Conservation (phyloP, 1,140 invertebrate genomes). For the Leptestheria dahalacensis region DNA sequence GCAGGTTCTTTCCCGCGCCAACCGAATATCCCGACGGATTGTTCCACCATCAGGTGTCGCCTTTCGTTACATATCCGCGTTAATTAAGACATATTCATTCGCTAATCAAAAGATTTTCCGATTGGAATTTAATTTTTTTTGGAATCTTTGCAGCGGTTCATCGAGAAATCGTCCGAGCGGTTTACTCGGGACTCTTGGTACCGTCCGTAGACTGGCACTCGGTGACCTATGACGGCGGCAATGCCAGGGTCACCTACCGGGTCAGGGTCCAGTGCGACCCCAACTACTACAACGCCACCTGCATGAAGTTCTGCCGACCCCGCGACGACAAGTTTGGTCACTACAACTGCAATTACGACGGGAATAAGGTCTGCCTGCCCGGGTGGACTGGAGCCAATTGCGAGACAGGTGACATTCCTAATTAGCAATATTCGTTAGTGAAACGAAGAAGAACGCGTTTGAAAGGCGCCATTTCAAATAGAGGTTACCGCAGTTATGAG, state of each 20-base stretch:
- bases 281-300: conserved; percentile 33
- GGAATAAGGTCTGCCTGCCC: conserved; percentile 28
- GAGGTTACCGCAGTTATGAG: too few species aligned
- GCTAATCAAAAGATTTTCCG: background rate
- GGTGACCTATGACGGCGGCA: conserved; percentile 47
- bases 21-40: background rate
- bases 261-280: conserved; percentile 30
- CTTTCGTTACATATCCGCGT: background rate
- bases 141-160: conserved; percentile 37
- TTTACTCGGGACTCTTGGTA: conserved; percentile 75
- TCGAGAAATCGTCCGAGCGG: conserved; percentile 67
- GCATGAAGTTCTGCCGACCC: conserved; percentile 28
- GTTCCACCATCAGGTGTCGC: background rate
- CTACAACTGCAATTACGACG: conserved; percentile 30
- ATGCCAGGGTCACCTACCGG: conserved; percentile 30
- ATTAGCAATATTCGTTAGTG: background rate
- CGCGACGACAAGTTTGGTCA: conserved; percentile 29
- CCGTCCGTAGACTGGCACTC: conserved; percentile 82
- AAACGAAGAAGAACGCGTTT: too few species aligned
- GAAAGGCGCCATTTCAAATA: too few species aligned
- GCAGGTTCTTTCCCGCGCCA: too few species aligned
- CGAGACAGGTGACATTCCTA: conserved; percentile 30
- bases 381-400: conserved; percentile 38
- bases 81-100: background rate
- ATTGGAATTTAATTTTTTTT: background rate